Base-by-base conservation (phyloP, 2,888 invertebrate genomes). In the Bedellia somnulentella region DNA sequence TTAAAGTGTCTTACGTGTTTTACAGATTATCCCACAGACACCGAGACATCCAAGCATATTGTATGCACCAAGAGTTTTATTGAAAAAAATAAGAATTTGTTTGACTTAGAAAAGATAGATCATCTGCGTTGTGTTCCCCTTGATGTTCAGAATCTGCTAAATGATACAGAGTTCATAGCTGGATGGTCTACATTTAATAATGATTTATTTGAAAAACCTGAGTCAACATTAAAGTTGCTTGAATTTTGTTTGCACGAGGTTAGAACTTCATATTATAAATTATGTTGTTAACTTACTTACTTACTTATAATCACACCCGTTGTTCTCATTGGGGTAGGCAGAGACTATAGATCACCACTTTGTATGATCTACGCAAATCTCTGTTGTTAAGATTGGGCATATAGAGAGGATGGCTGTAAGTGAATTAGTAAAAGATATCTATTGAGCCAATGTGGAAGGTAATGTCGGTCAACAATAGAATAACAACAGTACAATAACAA, bases 191-290 rank as follows among this genome's bases (percentile, higher is more conserved):
- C 71, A n/a, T 80, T 91, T 41, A 57, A 60, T 35, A 68, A 73
- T 24, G 86, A 91, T 42, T 56, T 94, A 24, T 67, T 76, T 40
- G 80, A 81, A 33, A 81, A 80, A 35, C 87, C 93, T 1, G 80
- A 83, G 35, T 68, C 70, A 31, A 81, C 85, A 10, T 63, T 94
- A 27, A 79, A 81, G 31, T 82, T 86, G 33, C 57, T 93, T 32
- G 88, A 88, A 27, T 70, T 89, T 36, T 89, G 90, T 29, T 83
- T 93, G 70, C 87, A 93, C 66, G 85, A 90, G 78, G 83, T 83
- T 9, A 10, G 24, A 6, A 8, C 25, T 26, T 24, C 15, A 25
- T 21, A 10, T 24, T 33, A n/a, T n/a, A n/a, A n/a, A n/a, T n/a
- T n/a, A n/a, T n/a, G n/a, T n/a, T n/a, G n/a, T n/a, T n/a, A n/a